phyloP scores from a whole-genome alignment of 2,888 invertebrate genomes.

The Amblyjoppa fuscipennis region DNA sequence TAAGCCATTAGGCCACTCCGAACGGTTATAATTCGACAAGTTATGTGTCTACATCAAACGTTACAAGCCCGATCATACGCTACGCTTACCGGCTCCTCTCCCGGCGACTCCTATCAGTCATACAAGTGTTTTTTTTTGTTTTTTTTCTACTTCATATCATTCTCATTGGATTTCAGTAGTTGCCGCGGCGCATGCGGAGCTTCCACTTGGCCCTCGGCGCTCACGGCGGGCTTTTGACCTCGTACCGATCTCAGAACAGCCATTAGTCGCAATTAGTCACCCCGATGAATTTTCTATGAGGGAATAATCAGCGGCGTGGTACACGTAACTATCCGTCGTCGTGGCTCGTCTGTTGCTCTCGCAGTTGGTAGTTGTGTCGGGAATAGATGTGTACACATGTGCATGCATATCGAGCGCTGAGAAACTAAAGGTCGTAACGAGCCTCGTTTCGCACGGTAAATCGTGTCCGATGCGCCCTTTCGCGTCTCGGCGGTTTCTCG shows the following conservation, averaged over 20 bases:
- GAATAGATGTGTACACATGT: conserved; percentile 1
- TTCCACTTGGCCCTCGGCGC: conserved; percentile 5
- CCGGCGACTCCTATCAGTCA: background rate
- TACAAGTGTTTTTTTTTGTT: background rate
- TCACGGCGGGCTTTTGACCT: conserved; percentile 42
- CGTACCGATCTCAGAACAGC: conserved; percentile 62
- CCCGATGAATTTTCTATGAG: conserved; percentile 81
- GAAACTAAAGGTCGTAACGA: background rate
- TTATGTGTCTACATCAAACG: background rate
- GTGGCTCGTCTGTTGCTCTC: conserved; percentile 36
- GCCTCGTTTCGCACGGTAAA: background rate
- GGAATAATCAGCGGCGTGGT: conserved; percentile 71
- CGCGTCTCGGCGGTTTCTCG: background rate
- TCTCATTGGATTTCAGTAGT: conserved; percentile 29
- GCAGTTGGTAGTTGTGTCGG: conserved; percentile 5
- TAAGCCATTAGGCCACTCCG: too few relatives aligned
- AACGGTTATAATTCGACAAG: too few relatives aligned
- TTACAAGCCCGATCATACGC: background rate
- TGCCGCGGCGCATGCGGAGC: background rate
- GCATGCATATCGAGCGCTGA: background rate
- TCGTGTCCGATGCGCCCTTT: background rate
- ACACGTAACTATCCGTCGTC: conserved; percentile 53
- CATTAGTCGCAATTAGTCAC: conserved; percentile 82
- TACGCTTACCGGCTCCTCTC: background rate
- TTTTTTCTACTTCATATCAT: conserved; percentile 22